Conservation (phyloP, 2,113 vertebrate genomes). For the Clupea harengus region DNA sequence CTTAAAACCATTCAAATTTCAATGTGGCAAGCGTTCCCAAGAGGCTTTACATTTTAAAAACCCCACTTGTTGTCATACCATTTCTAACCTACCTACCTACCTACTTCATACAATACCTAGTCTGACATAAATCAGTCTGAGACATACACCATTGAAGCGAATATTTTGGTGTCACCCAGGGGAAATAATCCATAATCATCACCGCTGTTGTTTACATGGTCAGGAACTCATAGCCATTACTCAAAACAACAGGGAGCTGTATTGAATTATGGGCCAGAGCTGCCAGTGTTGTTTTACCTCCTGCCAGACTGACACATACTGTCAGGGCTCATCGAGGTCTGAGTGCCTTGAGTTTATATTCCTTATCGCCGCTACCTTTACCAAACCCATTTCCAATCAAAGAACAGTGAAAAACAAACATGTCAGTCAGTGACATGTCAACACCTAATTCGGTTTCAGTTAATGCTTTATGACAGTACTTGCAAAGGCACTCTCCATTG, state of each 20-base stretch:
- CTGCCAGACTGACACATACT: neutral
- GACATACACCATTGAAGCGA: neutral
- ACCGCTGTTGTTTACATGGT: neutral
- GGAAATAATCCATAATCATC: neutral
- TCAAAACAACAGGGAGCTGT: neutral
- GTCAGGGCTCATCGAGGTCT: constrained; percentile 13
- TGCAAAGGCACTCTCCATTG: neutral
- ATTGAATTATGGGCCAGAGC: neutral
- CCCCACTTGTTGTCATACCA: neutral
- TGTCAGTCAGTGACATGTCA: neutral
- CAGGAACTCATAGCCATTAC: neutral
- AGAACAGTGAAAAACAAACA: neutral
- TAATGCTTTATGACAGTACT: neutral
- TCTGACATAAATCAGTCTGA: neutral
- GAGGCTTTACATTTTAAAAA: neutral
- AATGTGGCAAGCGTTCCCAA: neutral
- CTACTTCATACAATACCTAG: neutral
- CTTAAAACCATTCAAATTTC: neutral
- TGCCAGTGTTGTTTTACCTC: neutral
- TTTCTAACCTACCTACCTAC: neutral
- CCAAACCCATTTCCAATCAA: neutral
- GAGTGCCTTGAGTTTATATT: neutral
- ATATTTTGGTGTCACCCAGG: neutral
- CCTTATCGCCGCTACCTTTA: neutral
- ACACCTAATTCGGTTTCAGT: neutral